phyloP scores from a whole-genome alignment of 2,113 vertebrate species.

The Neodontobutis hainanensis region DNA sequence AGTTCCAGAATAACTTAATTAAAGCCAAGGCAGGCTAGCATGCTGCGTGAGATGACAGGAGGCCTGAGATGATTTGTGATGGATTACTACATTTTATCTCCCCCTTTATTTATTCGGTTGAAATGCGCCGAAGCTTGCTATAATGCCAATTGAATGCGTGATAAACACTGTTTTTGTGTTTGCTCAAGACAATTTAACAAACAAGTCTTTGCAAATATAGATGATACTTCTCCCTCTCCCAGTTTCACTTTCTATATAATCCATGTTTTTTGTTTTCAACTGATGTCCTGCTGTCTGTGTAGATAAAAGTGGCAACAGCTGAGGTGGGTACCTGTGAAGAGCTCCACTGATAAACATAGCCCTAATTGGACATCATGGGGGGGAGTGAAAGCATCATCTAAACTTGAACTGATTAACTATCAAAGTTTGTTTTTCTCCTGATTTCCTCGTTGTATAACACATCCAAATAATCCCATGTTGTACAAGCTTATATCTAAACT shows the following conservation, averaged over 20 bases:
- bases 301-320: conserved; percentile 63
- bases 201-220: conserved; percentile 61
- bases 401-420: conserved; percentile 61
- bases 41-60: conserved; percentile 77
- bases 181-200: conserved; percentile 61
- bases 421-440: conserved; percentile 65
- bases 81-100: conserved; percentile 77
- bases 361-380: conserved; percentile 72
- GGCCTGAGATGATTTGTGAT: conserved; percentile 79
- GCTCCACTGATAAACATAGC: conserved; percentile 64
- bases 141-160: conserved; percentile 73
- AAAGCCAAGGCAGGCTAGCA: conserved; percentile 74
- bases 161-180: conserved; percentile 71
- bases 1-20: conserved; percentile 82
- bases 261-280: conserved; percentile 69
- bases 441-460: conserved; percentile 47
- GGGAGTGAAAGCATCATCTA: conserved; percentile 62
- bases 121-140: conserved; percentile 64
- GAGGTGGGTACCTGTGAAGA: conserved; percentile 65
- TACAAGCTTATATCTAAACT: conserved; percentile 54
- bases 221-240: conserved; percentile 4
- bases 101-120: conserved; percentile 69
- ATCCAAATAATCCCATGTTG: conserved; percentile 12
- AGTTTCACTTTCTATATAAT: conserved; percentile 56
- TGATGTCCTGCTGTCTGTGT: conserved; percentile 64